A percentile compares a stretch with the other conserved stretches of the same genome.
Conservation (phyloP, 2,113 vertebrate genomes). For the Mormyrus iriodes region DNA sequence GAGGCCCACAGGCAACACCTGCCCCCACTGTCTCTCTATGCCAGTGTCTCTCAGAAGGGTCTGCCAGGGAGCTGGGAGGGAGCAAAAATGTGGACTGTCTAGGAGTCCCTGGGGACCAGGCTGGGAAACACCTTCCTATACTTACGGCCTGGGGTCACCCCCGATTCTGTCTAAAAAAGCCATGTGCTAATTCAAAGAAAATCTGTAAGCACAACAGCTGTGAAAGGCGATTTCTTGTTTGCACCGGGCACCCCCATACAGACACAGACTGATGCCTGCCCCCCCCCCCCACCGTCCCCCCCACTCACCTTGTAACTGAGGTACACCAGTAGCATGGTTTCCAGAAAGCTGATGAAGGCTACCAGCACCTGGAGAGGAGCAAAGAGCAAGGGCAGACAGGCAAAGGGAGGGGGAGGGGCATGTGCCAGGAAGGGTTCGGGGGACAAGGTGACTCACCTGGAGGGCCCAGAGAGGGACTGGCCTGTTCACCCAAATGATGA, state of each 20-base stretch:
- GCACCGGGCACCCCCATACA: not conserved
- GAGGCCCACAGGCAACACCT: not conserved
- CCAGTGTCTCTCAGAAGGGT: not conserved
- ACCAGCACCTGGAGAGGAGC: slow-evolving; percentile 63
- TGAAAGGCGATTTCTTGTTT: not conserved
- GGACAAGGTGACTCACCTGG: slow-evolving; percentile 57
- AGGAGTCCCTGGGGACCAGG: not conserved
- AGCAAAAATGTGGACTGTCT: not conserved
- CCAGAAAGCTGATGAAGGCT: slow-evolving; percentile 74
- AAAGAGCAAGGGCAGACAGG: slow-evolving; percentile 6
- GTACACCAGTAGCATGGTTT: slow-evolving; percentile 74
- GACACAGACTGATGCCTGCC: not conserved
- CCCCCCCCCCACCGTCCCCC: not conserved
- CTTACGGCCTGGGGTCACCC: not conserved
- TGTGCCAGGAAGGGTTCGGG: not conserved
- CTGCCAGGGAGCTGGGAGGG: not conserved
- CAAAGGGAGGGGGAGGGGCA: not conserved
- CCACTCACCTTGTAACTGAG: slow-evolving; percentile 74
- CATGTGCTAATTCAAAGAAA: not conserved
- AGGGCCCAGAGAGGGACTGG: slow-evolving; percentile 71
- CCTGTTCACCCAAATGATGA: slow-evolving; percentile 76
- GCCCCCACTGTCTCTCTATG: not conserved
- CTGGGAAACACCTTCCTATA: not conserved
- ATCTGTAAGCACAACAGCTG: not conserved
- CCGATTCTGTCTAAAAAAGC: not conserved